Evolutionary conservation across 1,140 invertebrate species (phyloP).

Genomic region (Akabosia matsudoensis): DNA sequence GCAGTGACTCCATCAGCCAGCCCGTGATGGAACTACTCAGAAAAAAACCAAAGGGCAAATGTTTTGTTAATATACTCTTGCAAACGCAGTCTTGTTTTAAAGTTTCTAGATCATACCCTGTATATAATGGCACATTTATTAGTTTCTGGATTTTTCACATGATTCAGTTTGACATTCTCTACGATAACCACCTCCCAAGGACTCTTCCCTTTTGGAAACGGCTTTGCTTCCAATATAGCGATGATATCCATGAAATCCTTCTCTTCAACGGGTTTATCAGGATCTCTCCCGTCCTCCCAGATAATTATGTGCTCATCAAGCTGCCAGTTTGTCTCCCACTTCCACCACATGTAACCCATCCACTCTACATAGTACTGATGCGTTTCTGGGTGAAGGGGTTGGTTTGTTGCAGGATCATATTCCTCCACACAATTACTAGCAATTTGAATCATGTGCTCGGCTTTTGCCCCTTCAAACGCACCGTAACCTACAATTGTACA

Average conservation of each 20-base stretch:
- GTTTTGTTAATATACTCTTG: not conserved
- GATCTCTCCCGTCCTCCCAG: constrained; percentile 27
- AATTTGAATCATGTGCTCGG: not conserved
- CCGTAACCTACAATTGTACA: constrained; percentile 45
- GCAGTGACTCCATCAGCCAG: constrained; percentile 42
- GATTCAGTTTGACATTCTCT: constrained; percentile 29
- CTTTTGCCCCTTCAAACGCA: constrained; percentile 34
- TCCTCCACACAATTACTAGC: constrained; percentile 3
- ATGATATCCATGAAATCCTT: constrained; percentile 39
- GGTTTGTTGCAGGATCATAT: constrained; percentile 14
- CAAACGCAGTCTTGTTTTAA: too few species aligned
- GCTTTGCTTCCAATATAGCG: constrained; percentile 30
- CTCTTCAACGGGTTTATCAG: constrained; percentile 27
- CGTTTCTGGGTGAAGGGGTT: constrained; percentile 34
- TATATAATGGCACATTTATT: constrained; percentile 38
- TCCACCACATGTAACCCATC: constrained; percentile 44
- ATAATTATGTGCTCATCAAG: constrained; percentile 29
- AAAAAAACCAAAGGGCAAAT: too few species aligned
- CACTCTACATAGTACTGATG: constrained; percentile 40
- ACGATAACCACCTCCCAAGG: constrained; percentile 43
- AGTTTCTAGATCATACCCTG: constrained; percentile 22
- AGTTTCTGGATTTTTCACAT: constrained; percentile 28
- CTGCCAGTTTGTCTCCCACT: constrained; percentile 37
- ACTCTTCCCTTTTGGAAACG: constrained; percentile 36
- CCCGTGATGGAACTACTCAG: constrained; percentile 24